Conservation (phyloP, 2,113 vertebrate genomes). For the Apteryx owenii region DNA sequence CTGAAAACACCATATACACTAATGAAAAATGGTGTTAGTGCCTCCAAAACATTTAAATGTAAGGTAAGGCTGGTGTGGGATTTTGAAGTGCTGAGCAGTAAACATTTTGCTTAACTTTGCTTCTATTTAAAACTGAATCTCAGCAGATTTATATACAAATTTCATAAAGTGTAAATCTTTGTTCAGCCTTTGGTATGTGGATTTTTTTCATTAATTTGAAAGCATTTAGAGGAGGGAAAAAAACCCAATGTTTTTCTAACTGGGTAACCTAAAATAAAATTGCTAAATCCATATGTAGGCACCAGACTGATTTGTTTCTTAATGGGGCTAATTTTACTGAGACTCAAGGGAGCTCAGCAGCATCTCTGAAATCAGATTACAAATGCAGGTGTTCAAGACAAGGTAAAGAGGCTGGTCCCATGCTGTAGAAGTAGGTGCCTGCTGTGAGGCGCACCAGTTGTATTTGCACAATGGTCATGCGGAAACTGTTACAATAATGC, state of each 20-base stretch:
- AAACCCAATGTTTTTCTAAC: background rate
- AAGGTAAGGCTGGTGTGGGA: background rate
- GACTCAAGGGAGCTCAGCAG: background rate
- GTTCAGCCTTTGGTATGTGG: background rate
- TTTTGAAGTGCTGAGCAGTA: background rate
- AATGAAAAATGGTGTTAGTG: background rate
- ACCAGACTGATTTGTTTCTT: background rate
- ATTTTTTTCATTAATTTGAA: conserved; percentile 4
- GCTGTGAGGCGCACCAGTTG: background rate
- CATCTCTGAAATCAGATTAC: background rate
- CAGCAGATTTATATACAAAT: background rate
- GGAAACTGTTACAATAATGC: background rate
- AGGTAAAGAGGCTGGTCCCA: background rate
- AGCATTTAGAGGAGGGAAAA: background rate
- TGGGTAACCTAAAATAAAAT: background rate
- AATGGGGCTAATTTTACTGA: background rate
- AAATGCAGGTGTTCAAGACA: background rate
- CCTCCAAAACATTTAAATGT: background rate
- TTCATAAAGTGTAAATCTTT: background rate
- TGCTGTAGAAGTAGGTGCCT: background rate
- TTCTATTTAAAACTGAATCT: background rate
- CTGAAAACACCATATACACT: background rate
- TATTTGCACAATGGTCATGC: background rate
- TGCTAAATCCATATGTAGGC: conserved; percentile 8
- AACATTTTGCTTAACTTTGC: background rate